Conservation (phyloP, 2,888 invertebrate genomes). For the Drosophila kokeensis region DNA sequence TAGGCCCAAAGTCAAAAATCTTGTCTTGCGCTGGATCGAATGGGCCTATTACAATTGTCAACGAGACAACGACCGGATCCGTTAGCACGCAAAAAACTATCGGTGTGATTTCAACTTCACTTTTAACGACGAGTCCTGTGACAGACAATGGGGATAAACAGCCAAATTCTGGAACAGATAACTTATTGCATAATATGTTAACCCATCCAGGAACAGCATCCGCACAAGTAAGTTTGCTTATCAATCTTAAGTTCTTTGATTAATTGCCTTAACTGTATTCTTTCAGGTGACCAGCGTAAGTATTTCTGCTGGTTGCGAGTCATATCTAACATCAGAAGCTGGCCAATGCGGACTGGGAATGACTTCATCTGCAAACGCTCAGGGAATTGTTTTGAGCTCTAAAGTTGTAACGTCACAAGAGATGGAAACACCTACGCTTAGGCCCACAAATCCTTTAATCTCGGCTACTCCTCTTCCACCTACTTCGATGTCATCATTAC, state of each 20-base stretch:
- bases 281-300: constrained; percentile 43
- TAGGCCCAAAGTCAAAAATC: constrained; percentile 30
- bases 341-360: constrained; percentile 24
- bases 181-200: constrained; percentile 27
- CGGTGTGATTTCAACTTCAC: constrained; percentile 14
- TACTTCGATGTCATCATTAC: constrained; percentile 33
- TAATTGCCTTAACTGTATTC: not conserved
- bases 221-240: constrained; percentile 48
- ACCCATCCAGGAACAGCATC: constrained; percentile 14
- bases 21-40: constrained; percentile 34
- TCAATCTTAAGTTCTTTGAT: not conserved
- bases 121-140: constrained; percentile 11
- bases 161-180: constrained; percentile 38
- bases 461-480: constrained; percentile 32
- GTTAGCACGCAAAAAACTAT: constrained; percentile 19
- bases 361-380: constrained; percentile 26
- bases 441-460: constrained; percentile 36
- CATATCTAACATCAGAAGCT: constrained; percentile 33
- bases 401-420: constrained; percentile 49
- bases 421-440: constrained; percentile 27
- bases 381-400: constrained; percentile 29
- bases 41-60: constrained; percentile 24
- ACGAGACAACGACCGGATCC: constrained; percentile 22
- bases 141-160: constrained; percentile 20
- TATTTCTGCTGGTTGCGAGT: constrained; percentile 46